Evolutionary conservation across 2,888 invertebrate species (phyloP).

Genomic region (Baronia brevicornis): DNA sequence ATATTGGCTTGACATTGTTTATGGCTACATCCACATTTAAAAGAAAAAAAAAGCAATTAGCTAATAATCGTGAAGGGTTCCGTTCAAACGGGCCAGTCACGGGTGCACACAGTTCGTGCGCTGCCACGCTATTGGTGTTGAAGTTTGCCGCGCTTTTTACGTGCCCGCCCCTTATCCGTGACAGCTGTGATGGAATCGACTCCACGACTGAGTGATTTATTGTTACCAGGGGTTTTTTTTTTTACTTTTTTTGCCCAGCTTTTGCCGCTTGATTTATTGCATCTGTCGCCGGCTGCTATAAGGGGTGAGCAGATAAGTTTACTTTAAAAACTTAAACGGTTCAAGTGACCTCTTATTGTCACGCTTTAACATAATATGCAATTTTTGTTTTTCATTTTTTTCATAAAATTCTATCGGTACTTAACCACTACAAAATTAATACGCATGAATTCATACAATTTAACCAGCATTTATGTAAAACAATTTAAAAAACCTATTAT

Average conservation of each 20-base stretch:
- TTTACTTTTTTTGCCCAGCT: slow-evolving; percentile 38
- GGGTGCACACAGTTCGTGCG: slow-evolving; percentile 38
- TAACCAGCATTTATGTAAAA: too few species aligned
- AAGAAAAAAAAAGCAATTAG: slow-evolving; percentile 25
- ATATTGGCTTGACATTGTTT: slow-evolving; percentile 19
- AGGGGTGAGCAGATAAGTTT: slow-evolving; percentile 18
- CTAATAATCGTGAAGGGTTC: slow-evolving; percentile 59
- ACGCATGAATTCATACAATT: too few species aligned
- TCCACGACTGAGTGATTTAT: slow-evolving; percentile 63
- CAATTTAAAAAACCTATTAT: too few species aligned
- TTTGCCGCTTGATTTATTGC: slow-evolving; percentile 54
- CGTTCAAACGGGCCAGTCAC: slow-evolving; percentile 62
- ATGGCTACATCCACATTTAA: slow-evolving; percentile 4
- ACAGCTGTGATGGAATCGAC: slow-evolving; percentile 70
- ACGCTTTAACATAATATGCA: too few species aligned
- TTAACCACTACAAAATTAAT: too few species aligned
- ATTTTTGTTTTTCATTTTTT: too few species aligned
- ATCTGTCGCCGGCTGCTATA: slow-evolving; percentile 28
- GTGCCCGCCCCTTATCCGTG: slow-evolving; percentile 64
- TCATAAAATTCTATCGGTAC: too few species aligned
- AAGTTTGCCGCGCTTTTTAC: slow-evolving; percentile 68
- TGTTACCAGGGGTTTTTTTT: slow-evolving; percentile 41
- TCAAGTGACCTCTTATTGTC: too few species aligned
- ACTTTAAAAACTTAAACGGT: slow-evolving; percentile 11
- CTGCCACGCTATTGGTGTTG: slow-evolving; percentile 62